phyloP scores from a whole-genome alignment of 1,140 invertebrate genomes.

The Schlechtendalia chinensis region DNA sequence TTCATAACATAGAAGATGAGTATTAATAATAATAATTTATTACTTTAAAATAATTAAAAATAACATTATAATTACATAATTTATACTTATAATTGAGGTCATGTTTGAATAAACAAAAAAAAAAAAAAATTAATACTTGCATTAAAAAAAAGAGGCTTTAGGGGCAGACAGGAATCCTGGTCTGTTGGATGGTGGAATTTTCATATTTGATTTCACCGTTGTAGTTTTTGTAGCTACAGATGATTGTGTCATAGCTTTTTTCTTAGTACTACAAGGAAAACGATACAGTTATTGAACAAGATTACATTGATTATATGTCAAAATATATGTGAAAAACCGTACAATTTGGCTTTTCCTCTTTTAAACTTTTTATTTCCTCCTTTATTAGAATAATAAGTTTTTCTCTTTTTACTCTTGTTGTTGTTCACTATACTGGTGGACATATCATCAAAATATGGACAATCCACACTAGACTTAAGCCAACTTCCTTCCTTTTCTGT shows the following conservation, averaged over 20 bases:
- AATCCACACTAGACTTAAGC: conserved; percentile 37
- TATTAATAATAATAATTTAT: no score
- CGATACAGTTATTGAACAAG: background rate
- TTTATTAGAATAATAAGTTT: conserved; percentile 36
- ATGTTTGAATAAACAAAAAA: no score
- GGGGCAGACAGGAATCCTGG: conserved; percentile 38
- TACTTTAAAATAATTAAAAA: no score
- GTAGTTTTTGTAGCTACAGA: background rate
- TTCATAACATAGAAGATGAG: no score
- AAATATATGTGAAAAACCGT: conserved; percentile 5
- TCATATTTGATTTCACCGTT: conserved; percentile 24
- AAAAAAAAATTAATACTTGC: background rate
- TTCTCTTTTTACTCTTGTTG: conserved; percentile 14
- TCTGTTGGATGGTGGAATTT: conserved; percentile 27
- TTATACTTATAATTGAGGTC: background rate
- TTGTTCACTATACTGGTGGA: background rate
- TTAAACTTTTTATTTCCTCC: conserved; percentile 36
- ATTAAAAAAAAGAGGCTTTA: conserved; percentile 33
- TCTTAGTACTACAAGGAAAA: background rate
- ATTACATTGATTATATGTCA: background rate
- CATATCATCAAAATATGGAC: conserved; percentile 42
- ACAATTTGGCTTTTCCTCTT: conserved; percentile 25
- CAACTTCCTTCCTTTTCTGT: conserved; percentile 15
- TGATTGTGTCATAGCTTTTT: background rate
- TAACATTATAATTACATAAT: background rate